Evolutionary conservation across 2,888 invertebrate genomes (phyloP), one percentile per base, ranked within the genome.

Genomic region (Leptinotarsa tumamoca): DNA sequence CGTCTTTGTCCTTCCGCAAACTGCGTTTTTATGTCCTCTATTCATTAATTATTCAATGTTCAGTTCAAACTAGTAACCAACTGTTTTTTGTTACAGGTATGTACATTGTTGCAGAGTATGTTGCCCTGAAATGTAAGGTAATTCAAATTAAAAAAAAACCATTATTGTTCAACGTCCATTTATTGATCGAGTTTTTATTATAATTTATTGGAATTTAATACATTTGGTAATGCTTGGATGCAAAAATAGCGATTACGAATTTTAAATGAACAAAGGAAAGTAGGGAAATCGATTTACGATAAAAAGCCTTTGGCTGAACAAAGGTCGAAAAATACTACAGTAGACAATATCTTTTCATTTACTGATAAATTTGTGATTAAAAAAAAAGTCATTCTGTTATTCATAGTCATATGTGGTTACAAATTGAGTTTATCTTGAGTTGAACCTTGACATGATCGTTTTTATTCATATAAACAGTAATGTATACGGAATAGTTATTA

Each of bases 381-480:
- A 43, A 43, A 43, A 43, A 43, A 43, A 43, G 10, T 43, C 10
- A 43, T 10, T 43, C 10, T 0, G 43, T 43, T 43, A 43, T 43
- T 43, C 43, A 43, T 10, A 10, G 43, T 43, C 10, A 43, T n/a
- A 54, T 54, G 52, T 15, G 2, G 52, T n/a, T 54, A 15, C 5
- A 54, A 54, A 54, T 54, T 54, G 54, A 54, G n/a, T 54, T n/a
- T 54, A 54, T 54, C 54, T 54, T 54, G 54, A 54, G 7, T 54
- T 54, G 17, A 54, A 54, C 54, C n/a, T 54, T 54, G 54, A 54
- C n/a, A 54, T 54, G 54, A 54, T n/a, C 54, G 7, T n/a, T n/a
- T 54, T 54, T n/a, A n/a, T 7, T 54, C 2, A 54, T 7, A 54
- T 54, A 5, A n/a, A 54, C 15, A 54, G 10, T 43, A 43, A 13